A percentile compares a stretch with the other conserved stretches of the same genome.
These are phyloP conservation scores for Malacoctenus gilli DNA, from an alignment of 2,797 vertebrate genomes.

Conservation along the genomic window DNA sequence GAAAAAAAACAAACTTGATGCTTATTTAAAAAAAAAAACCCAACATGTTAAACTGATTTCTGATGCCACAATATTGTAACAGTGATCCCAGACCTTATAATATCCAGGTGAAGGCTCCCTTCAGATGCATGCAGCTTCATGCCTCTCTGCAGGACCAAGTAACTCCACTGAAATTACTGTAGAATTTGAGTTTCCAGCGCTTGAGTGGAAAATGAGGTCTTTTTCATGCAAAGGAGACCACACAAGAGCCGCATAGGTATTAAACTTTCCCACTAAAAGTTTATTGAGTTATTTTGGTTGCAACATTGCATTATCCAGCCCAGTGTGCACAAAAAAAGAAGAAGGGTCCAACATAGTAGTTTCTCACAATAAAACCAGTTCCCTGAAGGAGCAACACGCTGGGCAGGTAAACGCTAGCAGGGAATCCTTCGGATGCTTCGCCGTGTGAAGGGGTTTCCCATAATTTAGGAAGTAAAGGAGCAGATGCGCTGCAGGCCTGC, in stretches of 20 bases:
- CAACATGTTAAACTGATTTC: background rate
- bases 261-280: slow-evolving; percentile 85
- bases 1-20: no score
- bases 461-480: slow-evolving; percentile 64
- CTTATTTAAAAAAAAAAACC: background rate
- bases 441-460: slow-evolving; percentile 69
- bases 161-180: slow-evolving; percentile 61
- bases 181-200: slow-evolving; percentile 74
- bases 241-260: slow-evolving; percentile 81
- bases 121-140: slow-evolving; percentile 39
- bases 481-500: slow-evolving; percentile 32
- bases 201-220: slow-evolving; percentile 81
- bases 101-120: slow-evolving; percentile 35
- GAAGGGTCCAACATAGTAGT: slow-evolving; percentile 55
- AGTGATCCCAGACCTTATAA: slow-evolving; percentile 25
- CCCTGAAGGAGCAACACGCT: slow-evolving; percentile 56
- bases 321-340: slow-evolving; percentile 85
- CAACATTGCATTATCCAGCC: slow-evolving; percentile 74
- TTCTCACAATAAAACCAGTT: slow-evolving; percentile 74
- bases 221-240: slow-evolving; percentile 83
- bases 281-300: slow-evolving; percentile 86
- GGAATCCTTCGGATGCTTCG: slow-evolving; percentile 74
- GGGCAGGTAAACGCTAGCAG: slow-evolving; percentile 72
- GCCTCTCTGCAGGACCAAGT: slow-evolving; percentile 45
- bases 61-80: slow-evolving; percentile 4